These are phyloP conservation scores for Cranoglanis bouderius DNA, from an alignment of 2,113 vertebrate genomes.

Conservation along the genomic window DNA sequence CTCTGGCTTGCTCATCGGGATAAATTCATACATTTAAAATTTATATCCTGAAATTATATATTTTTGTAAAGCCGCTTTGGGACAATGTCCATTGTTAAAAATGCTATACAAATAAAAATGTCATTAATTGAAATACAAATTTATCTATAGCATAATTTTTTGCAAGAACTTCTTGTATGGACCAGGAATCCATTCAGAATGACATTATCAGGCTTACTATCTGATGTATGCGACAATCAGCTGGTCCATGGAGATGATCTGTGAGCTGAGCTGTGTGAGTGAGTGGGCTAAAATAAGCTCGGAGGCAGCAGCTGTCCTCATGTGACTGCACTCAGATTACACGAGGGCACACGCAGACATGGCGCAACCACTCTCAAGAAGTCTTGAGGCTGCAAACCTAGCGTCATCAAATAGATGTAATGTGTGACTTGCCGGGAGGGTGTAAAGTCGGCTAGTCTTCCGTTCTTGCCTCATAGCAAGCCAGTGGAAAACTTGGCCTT, in stretches of 20 bases:
- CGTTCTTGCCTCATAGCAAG: neutral
- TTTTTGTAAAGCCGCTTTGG: no score
- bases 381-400: neutral
- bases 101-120: no score
- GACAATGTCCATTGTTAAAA: no score
- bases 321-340: slow-evolving; percentile 26
- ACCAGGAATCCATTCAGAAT: neutral
- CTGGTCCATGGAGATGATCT: neutral
- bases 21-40: no score
- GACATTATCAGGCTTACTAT: neutral
- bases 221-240: neutral
- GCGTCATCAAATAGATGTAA: neutral
- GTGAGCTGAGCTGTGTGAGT: neutral
- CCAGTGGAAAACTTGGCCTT: neutral
- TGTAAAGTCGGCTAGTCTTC: neutral
- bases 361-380: neutral
- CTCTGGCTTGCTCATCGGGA: no score
- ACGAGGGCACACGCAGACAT: neutral
- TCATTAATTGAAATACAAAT: neutral
- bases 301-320: slow-evolving; percentile 32
- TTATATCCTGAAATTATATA: no score
- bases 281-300: slow-evolving; percentile 32
- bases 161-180: neutral
- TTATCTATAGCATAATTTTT: neutral
- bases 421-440: no score